Percentiles rank a stretch among this genome's conserved stretches.
phyloP scores from a whole-genome alignment of 2,888 invertebrate genomes.

The Lithophane semibrunnea region DNA sequence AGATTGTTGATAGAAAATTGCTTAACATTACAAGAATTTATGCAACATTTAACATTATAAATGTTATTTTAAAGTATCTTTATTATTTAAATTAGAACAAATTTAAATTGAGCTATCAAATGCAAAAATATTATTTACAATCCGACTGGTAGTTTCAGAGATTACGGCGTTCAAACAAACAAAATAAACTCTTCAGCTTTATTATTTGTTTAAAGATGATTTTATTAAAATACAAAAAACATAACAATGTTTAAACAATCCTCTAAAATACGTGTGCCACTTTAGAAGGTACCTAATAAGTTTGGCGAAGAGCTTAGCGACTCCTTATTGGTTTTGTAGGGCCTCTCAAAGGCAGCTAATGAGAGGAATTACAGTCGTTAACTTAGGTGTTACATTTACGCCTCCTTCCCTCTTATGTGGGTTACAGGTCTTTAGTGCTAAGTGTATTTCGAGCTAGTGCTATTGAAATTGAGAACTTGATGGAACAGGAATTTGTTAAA shows the following conservation, averaged over 20 bases:
- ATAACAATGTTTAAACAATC: constrained; percentile 20
- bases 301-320: constrained; percentile 48
- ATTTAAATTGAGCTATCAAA: neutral
- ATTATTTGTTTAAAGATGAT: too few relatives aligned
- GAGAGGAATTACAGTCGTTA: constrained; percentile 52
- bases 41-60: too few relatives aligned
- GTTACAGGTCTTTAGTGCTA: constrained; percentile 16
- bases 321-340: constrained; percentile 54
- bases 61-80: too few relatives aligned
- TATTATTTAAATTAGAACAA: too few relatives aligned
- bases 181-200: too few relatives aligned
- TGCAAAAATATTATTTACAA: too few relatives aligned
- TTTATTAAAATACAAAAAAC: constrained; percentile 18
- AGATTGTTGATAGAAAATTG: neutral
- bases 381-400: constrained; percentile 40
- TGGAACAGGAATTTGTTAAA: neutral
- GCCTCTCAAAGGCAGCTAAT: constrained; percentile 54
- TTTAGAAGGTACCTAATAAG: constrained; percentile 23
- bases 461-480: constrained; percentile 23
- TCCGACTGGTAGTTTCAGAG: too few relatives aligned
- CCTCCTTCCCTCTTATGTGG: constrained; percentile 6
- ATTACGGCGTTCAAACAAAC: too few relatives aligned
- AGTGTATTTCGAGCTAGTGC: constrained; percentile 14
- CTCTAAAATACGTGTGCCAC: constrained; percentile 36
- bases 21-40: too few relatives aligned